Evolutionary conservation across 2,888 invertebrate species (phyloP).

Genomic region (Ochropleura leucogaster): DNA sequence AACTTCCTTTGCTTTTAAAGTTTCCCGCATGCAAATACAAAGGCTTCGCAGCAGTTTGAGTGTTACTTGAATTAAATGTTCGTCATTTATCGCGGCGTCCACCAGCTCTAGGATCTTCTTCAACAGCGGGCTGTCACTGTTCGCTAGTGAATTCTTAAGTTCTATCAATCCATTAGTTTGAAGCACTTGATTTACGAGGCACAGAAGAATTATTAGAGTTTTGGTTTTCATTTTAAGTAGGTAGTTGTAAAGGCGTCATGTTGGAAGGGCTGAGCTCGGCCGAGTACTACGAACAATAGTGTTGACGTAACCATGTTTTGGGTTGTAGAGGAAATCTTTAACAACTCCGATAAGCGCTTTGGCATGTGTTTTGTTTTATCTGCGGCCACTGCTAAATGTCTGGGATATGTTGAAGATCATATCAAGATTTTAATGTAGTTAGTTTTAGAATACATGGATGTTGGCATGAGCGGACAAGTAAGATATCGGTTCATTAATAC

Average conservation of each 20-base stretch:
- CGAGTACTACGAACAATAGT: conserved; percentile 74
- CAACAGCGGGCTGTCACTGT: conserved; percentile 74
- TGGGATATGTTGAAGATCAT: conserved; percentile 7
- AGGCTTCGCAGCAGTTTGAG: conserved; percentile 81
- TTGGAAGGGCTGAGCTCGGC: conserved; percentile 63
- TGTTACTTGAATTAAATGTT: conserved; percentile 79
- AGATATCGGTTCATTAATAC: background rate
- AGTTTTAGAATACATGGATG: background rate
- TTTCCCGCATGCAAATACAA: conserved; percentile 82
- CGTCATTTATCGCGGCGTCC: conserved; percentile 78
- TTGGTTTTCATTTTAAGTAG: conserved; percentile 77
- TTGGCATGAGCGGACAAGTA: background rate
- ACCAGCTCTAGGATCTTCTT: conserved; percentile 79
- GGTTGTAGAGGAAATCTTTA: conserved; percentile 62
- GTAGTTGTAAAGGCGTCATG: conserved; percentile 75
- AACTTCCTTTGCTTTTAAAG: conserved; percentile 72
- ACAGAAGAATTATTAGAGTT: conserved; percentile 62
- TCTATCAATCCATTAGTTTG: conserved; percentile 63
- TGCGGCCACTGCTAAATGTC: conserved; percentile 1
- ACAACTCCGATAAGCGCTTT: conserved; percentile 54
- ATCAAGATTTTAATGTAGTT: background rate
- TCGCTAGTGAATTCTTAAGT: conserved; percentile 60
- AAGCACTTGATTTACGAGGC: conserved; percentile 54
- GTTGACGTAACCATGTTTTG: conserved; percentile 78
- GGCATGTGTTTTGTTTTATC: conserved; percentile 47